These are phyloP conservation scores for Apis mellifera DNA, from an alignment of 1,140 invertebrate genomes.

Conservation along the genomic window Amel_HAv3.1 CM009946.2:3989001-3989500, in stretches of 20 bases:
- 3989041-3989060: background rate
- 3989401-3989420: background rate
- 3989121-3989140: conserved; percentile 38
- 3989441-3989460: no score
- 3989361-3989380: background rate
- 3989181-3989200: background rate
- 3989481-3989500: no score
- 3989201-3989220: background rate
- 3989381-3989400: background rate
- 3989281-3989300: background rate
- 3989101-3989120: conserved; percentile 21
- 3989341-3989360: no score
- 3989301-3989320: rapidly evolving
- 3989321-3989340: no score
- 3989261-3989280: background rate
- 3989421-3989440: background rate
- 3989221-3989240: background rate
- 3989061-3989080: conserved; percentile 5
- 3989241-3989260: background rate
- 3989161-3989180: background rate
- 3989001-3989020: conserved; percentile 34
- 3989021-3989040: background rate
- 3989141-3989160: conserved; percentile 1
- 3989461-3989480: background rate
- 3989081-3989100: conserved; percentile 25